Base-by-base conservation (phyloP, 2,888 invertebrate genomes). In the Poecilobothrus nobilitatus region DNA sequence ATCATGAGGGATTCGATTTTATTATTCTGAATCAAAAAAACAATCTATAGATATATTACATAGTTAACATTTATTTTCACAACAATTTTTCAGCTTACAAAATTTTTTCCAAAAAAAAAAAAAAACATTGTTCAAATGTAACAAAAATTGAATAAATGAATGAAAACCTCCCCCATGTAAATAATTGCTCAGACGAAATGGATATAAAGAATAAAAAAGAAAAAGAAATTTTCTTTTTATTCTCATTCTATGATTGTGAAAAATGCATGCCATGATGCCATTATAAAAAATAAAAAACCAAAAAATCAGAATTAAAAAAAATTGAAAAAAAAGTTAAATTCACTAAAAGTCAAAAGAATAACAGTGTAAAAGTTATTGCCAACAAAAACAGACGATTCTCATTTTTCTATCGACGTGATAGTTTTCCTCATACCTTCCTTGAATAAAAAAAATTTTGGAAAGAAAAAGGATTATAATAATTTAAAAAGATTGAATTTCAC, bases 91-190 rank as follows among this genome's bases (percentile, higher is more conserved):
- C 53, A 53, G 2, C 27, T 53, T 53, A 6, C 18, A 18, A 53
- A 53, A 3, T 18, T 27, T 27, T 18, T 18, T 53, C 6, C 53
- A 53, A 63, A 53, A 63, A 18, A 33, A 63, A 5, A 27, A 27
- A 53, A n/a, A 53, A 53, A 53, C n/a, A n/a, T 12, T n/a, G 7
- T 12, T 41, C 9, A 8, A 12, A 33, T 66, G 66, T 63, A 68
- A 63, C 65, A 65, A 67, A 41, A 62, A 44, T 65, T 34, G 65
- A 67, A 68, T 44, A 64, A 71, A 69, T 66, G 68, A 67, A 70
- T 70, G 70, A 69, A 72, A 71, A 73, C 73, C 73, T 73, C 74
- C 74, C 74, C 73, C 73, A 73, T 74, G 74, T 74, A 74, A 74
- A 74, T 74, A 74, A 74, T 74, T 74, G 73, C 73, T 66, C 70